Base-by-base conservation (phyloP, 2,113 vertebrate genomes). In the Bos javanicus region DNA sequence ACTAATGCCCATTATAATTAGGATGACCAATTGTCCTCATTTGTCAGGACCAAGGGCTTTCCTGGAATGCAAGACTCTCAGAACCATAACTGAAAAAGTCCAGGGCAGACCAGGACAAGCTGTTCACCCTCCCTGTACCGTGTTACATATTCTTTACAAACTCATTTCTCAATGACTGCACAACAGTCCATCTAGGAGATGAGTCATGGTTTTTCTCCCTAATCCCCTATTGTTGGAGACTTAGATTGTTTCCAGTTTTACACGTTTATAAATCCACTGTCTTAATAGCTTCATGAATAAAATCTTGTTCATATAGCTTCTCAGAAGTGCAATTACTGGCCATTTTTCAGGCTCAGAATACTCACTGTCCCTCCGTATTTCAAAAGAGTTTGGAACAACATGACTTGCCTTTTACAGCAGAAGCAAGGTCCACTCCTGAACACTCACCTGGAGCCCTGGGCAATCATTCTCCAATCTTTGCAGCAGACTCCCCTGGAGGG, bases 101-200 rank as follows among this genome's bases (percentile, higher is more conserved):
- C 71, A 5, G 59, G 28, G 33, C 54, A n/a, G 62, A 39, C 54
- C 46, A 36, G 59, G 43, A 46, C 54, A 26, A 14, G 7, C 3
- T 2, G 0, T 9, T 23, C 17, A 16, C 46, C 26, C 17, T 64
- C 67, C 5, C 2, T 3, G 36, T 16, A 0, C 48, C 23, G 0
- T 0, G 4, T 25, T 0, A 0, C 1, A 4, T 0, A 3, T 39
- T 6, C 76, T 56, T 36, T 30, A 21, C 87, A 81, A 28, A 6
- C 71, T 10, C 14, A 1, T 17, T 54, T 39, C 50, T 54, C 50
- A 30, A 12, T 26, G 39, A 48, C 93, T 6, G 17, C n/a, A 25
- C 30, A 16, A 23, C 14, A 52, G 28, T 19, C 30, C 36, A 25
- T 15, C 33, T 28, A 43, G 14, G 1, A 33, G 21, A 7, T 9